Evolutionary conservation across 53 echinoderm and acorn worm genomes (phyloP).

Genomic region (Paelopatides confundens): DNA sequence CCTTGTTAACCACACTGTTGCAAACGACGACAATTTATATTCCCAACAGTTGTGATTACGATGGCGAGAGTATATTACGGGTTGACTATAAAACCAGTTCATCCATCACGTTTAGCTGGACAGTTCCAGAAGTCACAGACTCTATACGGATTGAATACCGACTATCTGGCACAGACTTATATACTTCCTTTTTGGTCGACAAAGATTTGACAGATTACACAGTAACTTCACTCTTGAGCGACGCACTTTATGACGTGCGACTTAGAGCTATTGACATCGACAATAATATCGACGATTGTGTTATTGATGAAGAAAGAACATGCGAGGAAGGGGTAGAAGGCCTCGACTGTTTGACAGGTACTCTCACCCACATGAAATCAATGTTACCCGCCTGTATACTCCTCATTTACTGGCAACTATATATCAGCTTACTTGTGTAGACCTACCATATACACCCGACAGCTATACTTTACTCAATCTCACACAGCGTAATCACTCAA

Average conservation of each 20-base stretch:
- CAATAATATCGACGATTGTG: constrained; percentile 28
- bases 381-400: neutral
- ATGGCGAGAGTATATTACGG: neutral
- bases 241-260: constrained; percentile 58
- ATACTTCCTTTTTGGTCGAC: constrained; percentile 18
- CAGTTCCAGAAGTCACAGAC: constrained; percentile 12
- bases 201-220: constrained; percentile 52
- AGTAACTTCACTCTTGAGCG: constrained; percentile 20
- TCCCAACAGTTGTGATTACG: constrained; percentile 25
- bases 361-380: neutral
- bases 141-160: constrained; percentile 53
- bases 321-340: constrained; percentile 55
- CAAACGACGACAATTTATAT: neutral
- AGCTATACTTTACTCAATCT: no score
- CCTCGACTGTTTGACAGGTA: constrained; percentile 53
- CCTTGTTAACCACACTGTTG: neutral
- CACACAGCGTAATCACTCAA: no score
- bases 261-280: constrained; percentile 38
- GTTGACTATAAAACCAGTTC: constrained; percentile 47
- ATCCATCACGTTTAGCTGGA: constrained; percentile 62
- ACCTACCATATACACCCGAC: no score
- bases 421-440: no score
- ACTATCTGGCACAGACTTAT: constrained; percentile 40
- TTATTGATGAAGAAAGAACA: constrained; percentile 45
- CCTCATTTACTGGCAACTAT: neutral